phyloP scores from a whole-genome alignment of 2,888 invertebrate genomes.

The Aphidius colemani region DNA sequence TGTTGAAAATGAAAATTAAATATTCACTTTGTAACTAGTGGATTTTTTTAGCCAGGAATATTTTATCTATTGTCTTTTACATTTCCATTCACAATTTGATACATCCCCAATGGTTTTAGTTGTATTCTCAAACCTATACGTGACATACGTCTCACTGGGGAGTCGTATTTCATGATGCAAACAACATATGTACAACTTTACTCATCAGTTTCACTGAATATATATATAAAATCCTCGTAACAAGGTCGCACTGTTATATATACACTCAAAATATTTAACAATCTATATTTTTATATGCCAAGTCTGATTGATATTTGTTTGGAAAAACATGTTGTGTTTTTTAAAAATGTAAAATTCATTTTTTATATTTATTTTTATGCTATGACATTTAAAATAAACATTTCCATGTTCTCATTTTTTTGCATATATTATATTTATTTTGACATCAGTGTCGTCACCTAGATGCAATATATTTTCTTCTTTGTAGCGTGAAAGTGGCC shows the following conservation, averaged over 20 bases:
- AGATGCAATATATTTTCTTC: too few relatives aligned
- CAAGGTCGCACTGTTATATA: too few relatives aligned
- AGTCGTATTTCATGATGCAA: conserved; percentile 49
- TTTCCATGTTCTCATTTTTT: conserved; percentile 1
- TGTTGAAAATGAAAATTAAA: too few relatives aligned
- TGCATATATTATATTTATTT: neutral
- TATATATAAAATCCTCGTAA: too few relatives aligned
- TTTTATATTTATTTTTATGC: neutral
- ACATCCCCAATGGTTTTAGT: conserved; percentile 23
- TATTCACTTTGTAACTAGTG: too few relatives aligned
- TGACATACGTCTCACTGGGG: conserved; percentile 50
- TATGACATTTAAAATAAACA: too few relatives aligned
- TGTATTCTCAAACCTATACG: conserved; percentile 34
- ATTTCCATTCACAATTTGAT: conserved; percentile 18
- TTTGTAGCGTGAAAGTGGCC: too few relatives aligned
- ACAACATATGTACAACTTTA: too few relatives aligned
- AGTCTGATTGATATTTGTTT: conserved; percentile 37
- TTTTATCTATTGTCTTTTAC: conserved; percentile 37
- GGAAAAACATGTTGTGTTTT: neutral
- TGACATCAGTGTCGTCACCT: too few relatives aligned
- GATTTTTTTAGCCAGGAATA: conserved; percentile 39
- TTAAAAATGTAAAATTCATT: conserved; percentile 13
- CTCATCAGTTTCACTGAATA: too few relatives aligned
- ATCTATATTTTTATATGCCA: too few relatives aligned
- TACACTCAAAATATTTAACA: too few relatives aligned